Conservation (phyloP, 2,797 vertebrate species). For the Phataginus tetradactyla region DNA sequence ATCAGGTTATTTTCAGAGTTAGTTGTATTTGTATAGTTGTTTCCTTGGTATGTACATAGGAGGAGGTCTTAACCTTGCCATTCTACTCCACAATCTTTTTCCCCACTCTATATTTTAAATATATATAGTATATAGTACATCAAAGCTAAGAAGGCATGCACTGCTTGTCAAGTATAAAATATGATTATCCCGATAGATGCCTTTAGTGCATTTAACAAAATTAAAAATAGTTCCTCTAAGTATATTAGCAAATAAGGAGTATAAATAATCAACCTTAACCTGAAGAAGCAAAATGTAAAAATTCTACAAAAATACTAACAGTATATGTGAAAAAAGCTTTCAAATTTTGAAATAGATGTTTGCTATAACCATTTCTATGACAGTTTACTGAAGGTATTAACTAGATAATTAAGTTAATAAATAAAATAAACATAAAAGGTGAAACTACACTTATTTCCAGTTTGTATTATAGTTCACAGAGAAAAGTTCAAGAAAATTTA, state of each 20-base stretch:
- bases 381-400: neutral
- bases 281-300: neutral
- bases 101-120: neutral
- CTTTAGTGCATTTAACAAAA: neutral
- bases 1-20: too few species aligned
- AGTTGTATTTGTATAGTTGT: too few species aligned
- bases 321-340: neutral
- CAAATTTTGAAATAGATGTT: neutral
- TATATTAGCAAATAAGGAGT: neutral
- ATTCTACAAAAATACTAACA: neutral
- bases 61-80: too few species aligned
- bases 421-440: neutral
- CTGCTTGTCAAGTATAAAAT: neutral
- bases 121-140: neutral
- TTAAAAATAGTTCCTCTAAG: neutral
- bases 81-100: too few species aligned
- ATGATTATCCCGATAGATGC: neutral
- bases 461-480: too few species aligned
- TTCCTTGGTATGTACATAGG: too few species aligned
- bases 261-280: neutral
- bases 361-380: neutral
- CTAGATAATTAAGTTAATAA: neutral
- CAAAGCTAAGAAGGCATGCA: neutral
- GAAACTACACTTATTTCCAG: too few species aligned
- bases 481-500: too few species aligned